Conservation (phyloP, 2,888 invertebrate species). For the Margaritifera margaritifera region DNA sequence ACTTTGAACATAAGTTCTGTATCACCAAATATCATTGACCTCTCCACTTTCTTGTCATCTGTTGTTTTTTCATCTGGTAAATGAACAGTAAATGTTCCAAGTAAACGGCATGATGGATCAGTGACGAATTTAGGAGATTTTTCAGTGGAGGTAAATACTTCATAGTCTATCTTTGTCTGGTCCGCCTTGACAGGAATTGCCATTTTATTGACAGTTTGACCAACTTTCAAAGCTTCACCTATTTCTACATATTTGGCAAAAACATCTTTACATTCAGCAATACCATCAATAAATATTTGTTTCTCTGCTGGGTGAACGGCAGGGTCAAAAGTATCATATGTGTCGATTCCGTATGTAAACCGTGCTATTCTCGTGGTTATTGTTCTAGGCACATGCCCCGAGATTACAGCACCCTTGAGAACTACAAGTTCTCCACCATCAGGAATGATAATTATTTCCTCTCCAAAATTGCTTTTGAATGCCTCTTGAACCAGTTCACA, state of each 20-base stretch:
- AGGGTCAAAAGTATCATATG: slow-evolving; percentile 23
- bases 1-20: slow-evolving; percentile 32
- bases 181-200: slow-evolving; percentile 21
- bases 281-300: slow-evolving; percentile 23
- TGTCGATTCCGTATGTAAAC: slow-evolving; percentile 33
- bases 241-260: slow-evolving; percentile 26
- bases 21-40: slow-evolving; percentile 38
- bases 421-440: slow-evolving; percentile 34
- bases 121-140: slow-evolving; percentile 25
- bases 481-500: slow-evolving; percentile 7
- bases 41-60: slow-evolving; percentile 24
- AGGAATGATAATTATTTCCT: slow-evolving; percentile 25
- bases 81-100: slow-evolving; percentile 30
- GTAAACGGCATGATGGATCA: slow-evolving; percentile 19
- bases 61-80: slow-evolving; percentile 15
- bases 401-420: slow-evolving; percentile 39
- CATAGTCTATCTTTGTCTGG: slow-evolving; percentile 18
- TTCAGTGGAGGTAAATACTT: slow-evolving; percentile 25
- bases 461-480: too few species aligned
- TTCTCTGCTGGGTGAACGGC: slow-evolving; percentile 18
- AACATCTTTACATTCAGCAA: slow-evolving; percentile 21
- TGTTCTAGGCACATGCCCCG: slow-evolving; percentile 31
- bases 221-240: slow-evolving; percentile 20
- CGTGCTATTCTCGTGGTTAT: slow-evolving; percentile 28
- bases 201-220: slow-evolving; percentile 11